Percentiles rank a stretch among this genome's conserved stretches.
Evolutionary conservation across 37 sponge, comb jelly and placozoan genomes (phyloP).

Genomic region (Aphrocallistes beatrix): DNA sequence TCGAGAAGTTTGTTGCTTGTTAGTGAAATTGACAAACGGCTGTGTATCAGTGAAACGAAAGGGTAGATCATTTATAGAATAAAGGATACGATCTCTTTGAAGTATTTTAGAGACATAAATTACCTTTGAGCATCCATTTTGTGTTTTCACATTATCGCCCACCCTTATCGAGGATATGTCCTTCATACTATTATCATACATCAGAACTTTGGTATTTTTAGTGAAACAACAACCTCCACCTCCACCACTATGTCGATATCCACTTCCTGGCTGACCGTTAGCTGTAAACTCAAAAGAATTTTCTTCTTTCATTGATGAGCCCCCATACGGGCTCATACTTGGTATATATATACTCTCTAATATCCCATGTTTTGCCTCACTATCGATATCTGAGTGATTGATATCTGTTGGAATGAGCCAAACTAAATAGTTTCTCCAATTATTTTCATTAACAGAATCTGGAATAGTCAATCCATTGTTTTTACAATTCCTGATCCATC

Average conservation of each 20-base stretch:
- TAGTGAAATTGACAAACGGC: neutral
- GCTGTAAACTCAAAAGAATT: conserved; percentile 4
- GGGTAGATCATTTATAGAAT: neutral
- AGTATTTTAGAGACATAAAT: neutral
- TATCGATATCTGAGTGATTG: neutral
- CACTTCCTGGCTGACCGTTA: neutral
- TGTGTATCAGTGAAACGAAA: neutral
- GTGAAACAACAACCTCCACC: neutral
- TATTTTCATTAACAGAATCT: neutral
- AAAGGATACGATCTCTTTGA: neutral
- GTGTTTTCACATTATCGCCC: neutral
- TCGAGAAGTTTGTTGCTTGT: neutral
- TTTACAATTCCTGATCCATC: neutral
- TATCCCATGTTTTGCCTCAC: neutral
- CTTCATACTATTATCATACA: neutral
- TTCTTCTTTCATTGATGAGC: conserved; percentile 6
- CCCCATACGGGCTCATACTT: neutral
- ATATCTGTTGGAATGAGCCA: neutral
- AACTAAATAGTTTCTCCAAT: neutral
- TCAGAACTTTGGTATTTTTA: neutral
- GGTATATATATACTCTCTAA: neutral
- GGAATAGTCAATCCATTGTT: neutral
- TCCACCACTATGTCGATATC: neutral
- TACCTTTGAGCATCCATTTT: neutral
- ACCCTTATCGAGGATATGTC: neutral